Evolutionary conservation across 2,888 invertebrate species (phyloP).

Genomic region (Choristoneura rosaceana): DNA sequence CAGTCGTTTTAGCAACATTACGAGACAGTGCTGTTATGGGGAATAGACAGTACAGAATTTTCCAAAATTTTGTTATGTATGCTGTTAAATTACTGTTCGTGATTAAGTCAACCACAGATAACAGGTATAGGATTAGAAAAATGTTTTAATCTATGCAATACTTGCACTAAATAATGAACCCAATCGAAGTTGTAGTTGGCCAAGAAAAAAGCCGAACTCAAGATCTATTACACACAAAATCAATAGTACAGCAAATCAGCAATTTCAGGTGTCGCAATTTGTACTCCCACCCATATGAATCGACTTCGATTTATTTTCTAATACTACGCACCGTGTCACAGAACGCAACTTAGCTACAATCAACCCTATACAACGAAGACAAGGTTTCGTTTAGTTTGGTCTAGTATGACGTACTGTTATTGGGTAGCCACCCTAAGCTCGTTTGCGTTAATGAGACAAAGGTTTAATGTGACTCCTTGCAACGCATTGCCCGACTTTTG

Average conservation of each 20-base stretch:
- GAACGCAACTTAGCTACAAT: neutral
- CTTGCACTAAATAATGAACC: no score
- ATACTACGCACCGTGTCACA: constrained; percentile 10
- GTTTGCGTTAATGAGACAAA: constrained; percentile 38
- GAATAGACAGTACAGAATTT: no score
- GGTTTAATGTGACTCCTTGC: constrained; percentile 18
- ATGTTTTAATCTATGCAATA: no score
- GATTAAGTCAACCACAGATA: no score
- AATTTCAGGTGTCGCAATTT: constrained; percentile 30
- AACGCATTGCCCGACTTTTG: constrained; percentile 1
- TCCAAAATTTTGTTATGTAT: no score
- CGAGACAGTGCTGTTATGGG: no score
- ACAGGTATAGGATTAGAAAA: no score
- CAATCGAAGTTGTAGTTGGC: no score
- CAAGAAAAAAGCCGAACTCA: no score
- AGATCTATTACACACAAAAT: neutral
- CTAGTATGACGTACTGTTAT: constrained; percentile 12
- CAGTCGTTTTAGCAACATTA: no score
- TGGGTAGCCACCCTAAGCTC: constrained; percentile 17
- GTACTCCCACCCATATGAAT: constrained; percentile 29
- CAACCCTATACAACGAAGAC: neutral
- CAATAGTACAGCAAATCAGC: neutral
- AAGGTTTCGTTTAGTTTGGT: constrained; percentile 8
- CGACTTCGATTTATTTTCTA: constrained; percentile 31
- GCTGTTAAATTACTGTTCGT: no score